phyloP scores from a whole-genome alignment of 1,140 invertebrate genomes.

The Neodiprion virginianus region DNA sequence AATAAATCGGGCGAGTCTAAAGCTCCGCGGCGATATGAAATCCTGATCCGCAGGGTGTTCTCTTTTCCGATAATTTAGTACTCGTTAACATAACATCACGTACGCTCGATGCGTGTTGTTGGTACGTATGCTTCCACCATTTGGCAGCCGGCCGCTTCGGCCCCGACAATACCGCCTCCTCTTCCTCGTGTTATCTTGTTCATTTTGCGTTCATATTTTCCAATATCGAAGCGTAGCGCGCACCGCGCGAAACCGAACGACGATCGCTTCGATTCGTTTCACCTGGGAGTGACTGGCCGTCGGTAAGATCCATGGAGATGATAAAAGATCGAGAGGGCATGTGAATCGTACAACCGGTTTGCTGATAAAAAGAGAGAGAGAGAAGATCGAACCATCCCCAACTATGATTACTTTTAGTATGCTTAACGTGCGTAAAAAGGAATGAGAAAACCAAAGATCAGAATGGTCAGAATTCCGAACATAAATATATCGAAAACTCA shows the following conservation, averaged over 20 bases:
- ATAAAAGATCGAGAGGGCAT: too few species aligned
- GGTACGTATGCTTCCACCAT: background rate
- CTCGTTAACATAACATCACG: slow-evolving; percentile 47
- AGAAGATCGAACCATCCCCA: too few species aligned
- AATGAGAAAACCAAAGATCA: too few species aligned
- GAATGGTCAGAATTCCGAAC: too few species aligned
- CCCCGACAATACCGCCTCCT: slow-evolving; percentile 6
- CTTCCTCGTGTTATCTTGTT: slow-evolving; percentile 30
- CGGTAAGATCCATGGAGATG: too few species aligned
- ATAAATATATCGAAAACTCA: too few species aligned
- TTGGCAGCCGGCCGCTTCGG: background rate
- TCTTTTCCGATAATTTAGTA: slow-evolving; percentile 56
- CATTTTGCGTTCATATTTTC: slow-evolving; percentile 38
- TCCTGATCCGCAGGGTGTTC: slow-evolving; percentile 44
- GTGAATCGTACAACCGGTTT: too few species aligned
- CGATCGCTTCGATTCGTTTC: background rate
- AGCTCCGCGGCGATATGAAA: slow-evolving; percentile 42
- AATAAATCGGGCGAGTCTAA: slow-evolving; percentile 28
- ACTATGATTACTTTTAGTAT: too few species aligned
- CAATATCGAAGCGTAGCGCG: slow-evolving; percentile 25
- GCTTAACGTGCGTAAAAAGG: too few species aligned
- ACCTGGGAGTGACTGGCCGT: too few species aligned
- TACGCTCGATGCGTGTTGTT: background rate
- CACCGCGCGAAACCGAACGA: background rate
- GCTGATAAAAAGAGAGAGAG: too few species aligned